Evolutionary conservation across 1,140 invertebrate genomes (phyloP), one percentile per base, ranked within the genome.

Genomic region (Drosophila triauraria): DNA sequence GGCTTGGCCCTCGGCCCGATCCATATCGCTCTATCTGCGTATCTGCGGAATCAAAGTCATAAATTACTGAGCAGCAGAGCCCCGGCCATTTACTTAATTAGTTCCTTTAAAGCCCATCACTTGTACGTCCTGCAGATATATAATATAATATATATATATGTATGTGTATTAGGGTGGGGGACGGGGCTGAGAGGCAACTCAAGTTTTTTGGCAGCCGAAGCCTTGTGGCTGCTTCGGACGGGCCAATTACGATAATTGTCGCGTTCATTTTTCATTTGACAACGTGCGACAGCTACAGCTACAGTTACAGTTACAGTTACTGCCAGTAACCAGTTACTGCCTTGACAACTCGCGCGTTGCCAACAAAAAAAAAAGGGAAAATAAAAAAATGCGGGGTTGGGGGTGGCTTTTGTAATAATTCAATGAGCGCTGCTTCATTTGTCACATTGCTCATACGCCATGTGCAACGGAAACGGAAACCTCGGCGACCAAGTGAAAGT

Each of bases 231-330:
- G 42, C 58, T 54, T 59, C 51, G 76, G 69, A 63, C 64, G 65
- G 48, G 68, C 51, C 85, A 88, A 90, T 88, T 90, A 88, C 78
- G 75, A 90, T 88, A 88, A 88, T 88, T 90, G 84, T 84, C 57
- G 72, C 80, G 79, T 86, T 85, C 78, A 86, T 91, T 90, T 91
- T 86, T 91, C 86, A 91, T 88, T 88, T 88, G 75, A 90, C 78
- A 86, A 74, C 69, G 63, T 75, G 75, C 72, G 75, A 65, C 80
- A 83, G 80, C 54, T 32, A 32, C 48, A 61, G 80, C 44, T 42
- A 25, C 65, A 77, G 58, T 54, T 44, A 35, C 65, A 4, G 59
- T 42, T 64, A 23, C 65, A 64, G 38, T 64, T 30, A 38, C 25
- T 38, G 64, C 32, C 69, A 72, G 67, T 72, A 51, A 70, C 63